Conservation (phyloP, 2,888 invertebrate species). For the Synergus itoensis region DNA sequence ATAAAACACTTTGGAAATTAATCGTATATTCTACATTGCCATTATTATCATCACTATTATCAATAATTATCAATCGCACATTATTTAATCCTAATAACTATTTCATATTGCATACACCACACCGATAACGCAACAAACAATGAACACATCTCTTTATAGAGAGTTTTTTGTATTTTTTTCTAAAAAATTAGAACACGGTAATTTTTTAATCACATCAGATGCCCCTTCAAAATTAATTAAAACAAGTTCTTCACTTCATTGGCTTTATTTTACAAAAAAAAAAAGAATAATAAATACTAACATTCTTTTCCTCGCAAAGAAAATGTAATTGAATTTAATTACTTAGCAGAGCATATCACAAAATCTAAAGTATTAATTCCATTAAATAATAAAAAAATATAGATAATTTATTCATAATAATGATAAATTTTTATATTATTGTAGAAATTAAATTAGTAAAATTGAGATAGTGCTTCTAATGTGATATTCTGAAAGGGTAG, state of each 20-base stretch:
- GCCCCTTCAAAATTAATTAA: not conserved
- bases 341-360: not conserved
- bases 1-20: constrained; percentile 17
- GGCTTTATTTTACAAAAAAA: not conserved
- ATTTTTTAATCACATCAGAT: constrained; percentile 18
- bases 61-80: constrained; percentile 31
- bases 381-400: not conserved
- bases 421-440: not conserved
- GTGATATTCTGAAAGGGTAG: not conserved
- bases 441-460: not conserved
- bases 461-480: not conserved
- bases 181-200: constrained; percentile 25
- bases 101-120: constrained; percentile 41
- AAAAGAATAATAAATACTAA: not conserved
- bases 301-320: not conserved
- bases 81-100: constrained; percentile 9
- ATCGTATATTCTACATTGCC: constrained; percentile 31
- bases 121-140: constrained; percentile 32
- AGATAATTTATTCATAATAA: not conserved
- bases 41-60: constrained; percentile 10
- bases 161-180: constrained; percentile 6
- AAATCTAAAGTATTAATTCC: not conserved
- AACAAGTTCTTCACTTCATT: not conserved
- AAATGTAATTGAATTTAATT: not conserved
- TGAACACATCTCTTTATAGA: constrained; percentile 22